Base-by-base conservation (phyloP, 2,797 vertebrate species). In the Melanotaenia trifasciata region DNA sequence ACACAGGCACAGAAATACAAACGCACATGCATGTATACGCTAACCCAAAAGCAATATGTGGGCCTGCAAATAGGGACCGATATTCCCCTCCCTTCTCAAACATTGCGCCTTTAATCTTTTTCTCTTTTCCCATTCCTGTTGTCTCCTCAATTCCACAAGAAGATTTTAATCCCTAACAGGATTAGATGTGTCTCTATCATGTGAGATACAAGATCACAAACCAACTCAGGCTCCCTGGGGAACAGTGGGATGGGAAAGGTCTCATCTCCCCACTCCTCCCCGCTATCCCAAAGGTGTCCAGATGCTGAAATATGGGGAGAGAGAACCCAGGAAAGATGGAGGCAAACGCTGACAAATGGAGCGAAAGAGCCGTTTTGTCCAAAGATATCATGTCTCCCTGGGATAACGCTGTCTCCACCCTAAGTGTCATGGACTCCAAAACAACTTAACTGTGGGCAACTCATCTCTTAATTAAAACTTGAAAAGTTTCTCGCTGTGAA, bases 161-260 rank as follows among this genome's bases (percentile, higher is more conserved):
- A 77, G 85, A 94, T 77, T 86, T 90, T 78, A 80, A 84, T 64
- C 68, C 81, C 87, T 92, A 93, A 94, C 87, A 91, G 91, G 92
- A 94, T 94, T 94, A 93, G 85, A 90, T 90, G 81, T 80, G 76
- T 92, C 84, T 91, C 84, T 80, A 87, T 93, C 92, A 93, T 92
- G 90, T 94, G 91, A 93, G 89, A 87, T 79, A 84, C 78, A 81
- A 90, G 85, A 92, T 93, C 86, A 92, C 87, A 92, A 89, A 91
- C 74, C 83, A 77, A 82, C 74, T 56, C 69, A 5, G 33, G 62
- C 80, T 72, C 86, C 83, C 87, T 59, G 83, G 87, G 85, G 87
- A 91, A 64, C 33, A 38, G 77, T 2, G 32, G 77, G 70, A 89
- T 58, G 67, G 84, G 84, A 83, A 85, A 86, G 72, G 80, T 70